Conservation (phyloP, 2,113 vertebrate genomes). For the Pithys albifrons region DNA sequence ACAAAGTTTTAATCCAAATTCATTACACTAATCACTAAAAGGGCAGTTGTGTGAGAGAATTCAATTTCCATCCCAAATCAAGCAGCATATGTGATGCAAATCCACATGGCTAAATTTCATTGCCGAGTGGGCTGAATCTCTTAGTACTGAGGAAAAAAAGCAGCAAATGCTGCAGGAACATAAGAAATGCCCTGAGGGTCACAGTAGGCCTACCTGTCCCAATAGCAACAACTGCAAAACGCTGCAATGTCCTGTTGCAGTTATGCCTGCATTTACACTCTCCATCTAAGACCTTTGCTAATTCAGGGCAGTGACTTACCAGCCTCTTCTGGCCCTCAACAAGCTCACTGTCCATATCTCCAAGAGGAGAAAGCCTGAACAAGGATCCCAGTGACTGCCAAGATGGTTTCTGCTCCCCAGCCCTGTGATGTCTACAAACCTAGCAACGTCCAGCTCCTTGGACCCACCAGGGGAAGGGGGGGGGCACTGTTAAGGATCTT, state of each 20-base stretch:
- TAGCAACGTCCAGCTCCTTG: neutral
- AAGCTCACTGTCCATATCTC: neutral
- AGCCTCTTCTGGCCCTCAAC: neutral
- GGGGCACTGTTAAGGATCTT: neutral
- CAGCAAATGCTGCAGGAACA: neutral
- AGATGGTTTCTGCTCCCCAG: neutral
- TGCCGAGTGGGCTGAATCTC: neutral
- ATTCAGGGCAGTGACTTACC: neutral
- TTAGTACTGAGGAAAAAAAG: neutral
- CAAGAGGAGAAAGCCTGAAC: neutral
- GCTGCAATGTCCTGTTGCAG: neutral
- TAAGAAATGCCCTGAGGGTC: neutral
- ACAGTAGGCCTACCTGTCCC: neutral
- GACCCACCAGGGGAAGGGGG: fast-evolving
- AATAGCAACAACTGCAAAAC: neutral
- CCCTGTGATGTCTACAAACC: neutral
- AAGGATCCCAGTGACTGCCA: neutral
- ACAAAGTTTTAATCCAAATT: neutral
- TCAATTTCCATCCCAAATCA: neutral
- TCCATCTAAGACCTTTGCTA: fast-evolving
- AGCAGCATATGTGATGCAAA: neutral
- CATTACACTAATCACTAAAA: neutral
- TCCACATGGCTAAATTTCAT: neutral
- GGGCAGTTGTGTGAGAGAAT: neutral
- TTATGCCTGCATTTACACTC: neutral